phyloP scores from a whole-genome alignment of 1,140 invertebrate species.

The honey bee (Apis mellifera) region DNA sequence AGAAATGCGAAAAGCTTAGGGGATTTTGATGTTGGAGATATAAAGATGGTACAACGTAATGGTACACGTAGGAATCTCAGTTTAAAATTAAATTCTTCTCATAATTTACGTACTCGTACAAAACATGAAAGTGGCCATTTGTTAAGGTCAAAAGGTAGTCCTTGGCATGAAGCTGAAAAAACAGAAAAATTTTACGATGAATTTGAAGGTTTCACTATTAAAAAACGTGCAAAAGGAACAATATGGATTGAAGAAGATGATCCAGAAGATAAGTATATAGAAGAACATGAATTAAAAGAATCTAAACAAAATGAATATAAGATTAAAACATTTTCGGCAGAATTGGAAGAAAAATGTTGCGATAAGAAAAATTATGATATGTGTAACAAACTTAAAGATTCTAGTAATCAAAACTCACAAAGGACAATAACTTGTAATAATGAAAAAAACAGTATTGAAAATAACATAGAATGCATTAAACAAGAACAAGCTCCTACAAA shows the following conservation, averaged over 20 bases:
- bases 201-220: conserved; percentile 77
- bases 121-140: conserved; percentile 79
- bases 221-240: conserved; percentile 78
- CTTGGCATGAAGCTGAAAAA: conserved; percentile 73
- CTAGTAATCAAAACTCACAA: conserved; percentile 27
- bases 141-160: conserved; percentile 77
- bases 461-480: conserved; percentile 10
- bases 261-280: conserved; percentile 64
- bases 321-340: conserved; percentile 39
- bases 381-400: conserved; percentile 30
- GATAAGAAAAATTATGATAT: conserved; percentile 25
- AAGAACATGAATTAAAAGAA: conserved; percentile 56
- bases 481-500: conserved; percentile 24
- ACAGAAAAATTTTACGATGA: conserved; percentile 77
- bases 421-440: conserved; percentile 35
- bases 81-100: conserved; percentile 74
- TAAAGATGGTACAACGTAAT: conserved; percentile 79
- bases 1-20: conserved; percentile 70
- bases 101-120: conserved; percentile 77
- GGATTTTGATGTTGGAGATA: conserved; percentile 69
- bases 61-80: conserved; percentile 76
- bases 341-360: conserved; percentile 35
- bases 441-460: conserved; percentile 28
- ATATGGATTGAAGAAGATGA: conserved; percentile 79
- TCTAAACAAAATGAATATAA: conserved; percentile 56